These are phyloP conservation scores for Limanda limanda DNA, from an alignment of 2,113 vertebrate genomes.

Conservation along the genomic window DNA sequence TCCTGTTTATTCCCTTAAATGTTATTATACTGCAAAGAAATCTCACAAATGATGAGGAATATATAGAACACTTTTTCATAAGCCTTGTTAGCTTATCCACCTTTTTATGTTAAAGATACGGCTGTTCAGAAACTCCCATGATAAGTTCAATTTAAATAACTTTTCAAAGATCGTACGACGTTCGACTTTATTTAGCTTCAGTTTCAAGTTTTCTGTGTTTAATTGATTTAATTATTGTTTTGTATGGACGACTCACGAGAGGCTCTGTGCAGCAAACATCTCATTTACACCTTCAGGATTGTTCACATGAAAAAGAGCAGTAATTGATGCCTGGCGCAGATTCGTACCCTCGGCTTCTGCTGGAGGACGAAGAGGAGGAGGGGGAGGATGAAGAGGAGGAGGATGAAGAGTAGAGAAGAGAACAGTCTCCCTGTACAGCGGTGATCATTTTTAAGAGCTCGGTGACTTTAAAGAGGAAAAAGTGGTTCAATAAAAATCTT, in stretches of 20 bases:
- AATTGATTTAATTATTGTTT: background rate
- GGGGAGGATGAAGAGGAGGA: background rate
- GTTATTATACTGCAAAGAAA: too few relatives aligned
- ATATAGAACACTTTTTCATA: too few relatives aligned
- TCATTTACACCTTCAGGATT: slow-evolving; percentile 35
- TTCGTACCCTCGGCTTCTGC: slow-evolving; percentile 7
- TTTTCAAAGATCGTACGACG: background rate
- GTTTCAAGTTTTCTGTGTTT: slow-evolving; percentile 20
- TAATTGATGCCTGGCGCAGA: slow-evolving; percentile 7
- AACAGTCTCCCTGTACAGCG: slow-evolving; percentile 59
- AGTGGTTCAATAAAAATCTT: slow-evolving; percentile 41
- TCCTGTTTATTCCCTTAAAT: too few relatives aligned
- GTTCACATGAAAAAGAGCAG: slow-evolving; percentile 3
- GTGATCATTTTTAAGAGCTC: slow-evolving; percentile 57
- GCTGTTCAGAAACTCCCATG: too few relatives aligned
- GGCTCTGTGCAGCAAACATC: background rate
- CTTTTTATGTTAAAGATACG: too few relatives aligned
- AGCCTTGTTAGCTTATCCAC: too few relatives aligned
- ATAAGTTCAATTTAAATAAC: background rate
- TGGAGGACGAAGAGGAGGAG: slow-evolving; percentile 16
- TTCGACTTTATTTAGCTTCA: background rate
- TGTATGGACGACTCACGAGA: background rate
- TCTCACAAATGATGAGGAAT: too few relatives aligned
- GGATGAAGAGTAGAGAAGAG: slow-evolving; percentile 53
- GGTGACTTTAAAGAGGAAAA: slow-evolving; percentile 65